Evolutionary conservation across 2,797 vertebrate genomes (phyloP), one percentile per base, ranked within the genome.

Genomic region (Phaenicophaeus curvirostris): DNA sequence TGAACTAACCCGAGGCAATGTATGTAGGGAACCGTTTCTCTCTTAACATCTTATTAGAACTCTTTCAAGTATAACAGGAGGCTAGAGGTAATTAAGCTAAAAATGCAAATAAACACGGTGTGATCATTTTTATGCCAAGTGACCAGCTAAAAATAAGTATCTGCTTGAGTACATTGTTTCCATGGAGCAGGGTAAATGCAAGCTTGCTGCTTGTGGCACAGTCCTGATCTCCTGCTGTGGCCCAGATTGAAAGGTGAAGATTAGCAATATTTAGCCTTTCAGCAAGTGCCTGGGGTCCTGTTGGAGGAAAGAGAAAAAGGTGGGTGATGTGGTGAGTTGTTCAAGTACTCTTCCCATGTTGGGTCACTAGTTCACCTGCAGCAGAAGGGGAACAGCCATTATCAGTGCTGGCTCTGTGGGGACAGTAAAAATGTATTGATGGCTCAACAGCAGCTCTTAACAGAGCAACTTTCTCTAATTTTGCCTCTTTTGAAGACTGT

Each of bases 1-100:
- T 69, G 87, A 96, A 90, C 92, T 97, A 97, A 97, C 96, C 76
- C 39, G 85, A 96, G 95, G 90, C 97, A 94, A 51, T 90, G 80
- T 94, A 76, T 24, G 37, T 58, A 65, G 81, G 90, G 82, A 96
- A 96, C 59, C 54, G 77, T 82, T 94, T 95, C 93, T 95, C 96
- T 95, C 81, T 96, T 95, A 95, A 83, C 83, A 95, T 96, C 94
- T 94, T 95, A 95, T 95, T 97, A 97, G 95, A 96, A 91, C 90
- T 86, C 91, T 93, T 95, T 97, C 91, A 89, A 93, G 91, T 96
- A 89, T 93, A 96, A 78, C 90, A 87, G 93, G 88, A 96, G 83
- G 91, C 91, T 90, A 96, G 94, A 93, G 89, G 95, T 96, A 95
- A 96, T 96, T 97, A 96, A 95, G 95, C 72, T 89, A 94, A 96